These are phyloP conservation scores for Phaenicophaeus curvirostris DNA, from an alignment of 2,797 vertebrate genomes.

Conservation along the genomic window DNA sequence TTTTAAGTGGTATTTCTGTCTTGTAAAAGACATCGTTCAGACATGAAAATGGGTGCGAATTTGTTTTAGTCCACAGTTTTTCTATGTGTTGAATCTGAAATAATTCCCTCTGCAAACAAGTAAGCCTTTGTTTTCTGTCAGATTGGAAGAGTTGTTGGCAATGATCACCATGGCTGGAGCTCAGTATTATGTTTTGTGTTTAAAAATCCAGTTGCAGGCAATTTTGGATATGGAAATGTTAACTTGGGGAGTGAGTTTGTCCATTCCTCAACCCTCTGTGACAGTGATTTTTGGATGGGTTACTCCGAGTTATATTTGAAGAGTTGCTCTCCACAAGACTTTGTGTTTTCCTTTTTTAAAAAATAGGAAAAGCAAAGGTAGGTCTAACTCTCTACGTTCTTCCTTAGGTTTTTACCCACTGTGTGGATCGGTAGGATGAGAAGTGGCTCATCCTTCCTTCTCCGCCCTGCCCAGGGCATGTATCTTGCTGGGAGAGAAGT, in stretches of 20 bases:
- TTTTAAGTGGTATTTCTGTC: not conserved
- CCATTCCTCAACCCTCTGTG: not conserved
- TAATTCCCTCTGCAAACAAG: not conserved
- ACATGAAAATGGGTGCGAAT: not conserved
- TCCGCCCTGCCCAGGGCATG: not conserved
- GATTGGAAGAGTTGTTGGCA: not conserved
- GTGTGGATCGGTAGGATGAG: not conserved
- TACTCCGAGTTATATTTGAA: not conserved
- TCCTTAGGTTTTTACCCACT: not conserved
- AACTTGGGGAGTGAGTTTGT: not conserved
- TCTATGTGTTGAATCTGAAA: not conserved
- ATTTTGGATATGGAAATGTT: not conserved
- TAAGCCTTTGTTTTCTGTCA: not conserved
- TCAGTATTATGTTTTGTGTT: not conserved
- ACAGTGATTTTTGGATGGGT: not conserved
- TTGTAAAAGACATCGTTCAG: not conserved
- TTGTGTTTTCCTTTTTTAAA: not conserved
- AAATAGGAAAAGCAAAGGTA: not conserved
- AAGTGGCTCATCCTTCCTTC: not conserved
- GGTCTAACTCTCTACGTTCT: not conserved
- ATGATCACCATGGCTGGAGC: fast-evolving
- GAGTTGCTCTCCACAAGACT: not conserved
- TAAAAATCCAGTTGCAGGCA: not conserved
- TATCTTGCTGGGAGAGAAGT: not conserved
- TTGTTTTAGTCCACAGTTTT: not conserved